Evolutionary conservation across 2,797 vertebrate species (phyloP).

Genomic region (Microctenopoma lineatum): DNA sequence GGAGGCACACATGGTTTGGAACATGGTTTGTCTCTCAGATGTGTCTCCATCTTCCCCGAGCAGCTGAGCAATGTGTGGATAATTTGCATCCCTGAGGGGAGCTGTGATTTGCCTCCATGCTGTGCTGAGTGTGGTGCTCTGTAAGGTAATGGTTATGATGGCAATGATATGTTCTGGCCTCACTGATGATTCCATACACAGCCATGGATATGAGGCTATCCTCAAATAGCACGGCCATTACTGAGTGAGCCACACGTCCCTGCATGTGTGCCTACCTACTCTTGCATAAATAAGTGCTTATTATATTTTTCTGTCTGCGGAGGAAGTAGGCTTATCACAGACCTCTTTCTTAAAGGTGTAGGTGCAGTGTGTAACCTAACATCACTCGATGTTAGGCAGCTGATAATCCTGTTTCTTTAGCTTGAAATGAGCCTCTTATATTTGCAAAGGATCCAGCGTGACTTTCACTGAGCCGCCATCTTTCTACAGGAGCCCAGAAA

Average conservation of each 20-base stretch:
- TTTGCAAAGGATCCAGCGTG: no score
- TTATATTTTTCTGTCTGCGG: constrained; percentile 54
- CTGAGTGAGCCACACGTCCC: constrained; percentile 35
- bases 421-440: no score
- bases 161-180: constrained; percentile 72
- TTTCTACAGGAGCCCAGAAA: no score
- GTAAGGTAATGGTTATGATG: constrained; percentile 73
- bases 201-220: constrained; percentile 39
- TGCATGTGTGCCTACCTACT: constrained; percentile 24
- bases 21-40: constrained; percentile 31
- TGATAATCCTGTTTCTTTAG: no score
- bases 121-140: constrained; percentile 50
- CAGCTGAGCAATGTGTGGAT: constrained; percentile 55
- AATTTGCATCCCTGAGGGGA: constrained; percentile 69
- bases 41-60: constrained; percentile 45
- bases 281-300: constrained; percentile 37
- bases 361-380: no score
- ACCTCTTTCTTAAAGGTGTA: constrained; percentile 19
- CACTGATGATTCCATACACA: constrained; percentile 59
- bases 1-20: constrained; percentile 20
- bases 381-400: no score
- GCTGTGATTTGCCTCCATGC: constrained; percentile 63
- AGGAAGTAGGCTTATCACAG: constrained; percentile 61
- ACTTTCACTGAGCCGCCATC: no score
- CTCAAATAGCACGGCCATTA: constrained; percentile 51